Evolutionary conservation across 2,888 invertebrate genomes (phyloP), one percentile per base, ranked within the genome.

Genomic region (Yponomeuta sedellus): DNA sequence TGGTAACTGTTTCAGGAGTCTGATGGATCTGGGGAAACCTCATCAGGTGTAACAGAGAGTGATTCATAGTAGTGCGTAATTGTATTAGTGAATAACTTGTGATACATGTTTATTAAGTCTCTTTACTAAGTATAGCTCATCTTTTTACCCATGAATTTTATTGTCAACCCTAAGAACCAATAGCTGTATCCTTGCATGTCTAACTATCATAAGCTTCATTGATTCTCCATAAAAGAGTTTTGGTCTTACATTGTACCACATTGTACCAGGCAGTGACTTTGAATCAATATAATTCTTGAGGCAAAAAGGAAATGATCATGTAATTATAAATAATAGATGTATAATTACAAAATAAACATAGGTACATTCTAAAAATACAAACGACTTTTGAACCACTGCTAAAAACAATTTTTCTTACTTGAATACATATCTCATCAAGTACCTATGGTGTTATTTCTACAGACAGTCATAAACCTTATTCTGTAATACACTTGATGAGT

Each of bases 21-120:
- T 1, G 88, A 86, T 64, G 83, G 79, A 65, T 79, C 85, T 56
- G 86, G 80, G 58, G 88, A 85, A 52, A 76, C 80, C 59, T 82
- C 81, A 12, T 77, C 85, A 8, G 88, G 87, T 69, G 88, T 86
- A 66, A 82, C 85, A 1, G 90, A 89, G 73, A 89, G 89, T 5
- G 86, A 84, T 70, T 88, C 76, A 74, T 64, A 22, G 22, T 16
- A 65, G n/a, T 56, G 16, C 2, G 4, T 12, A 57, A 57, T n/a
- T 57, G 19, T 19, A 20, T 57, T 6, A 20, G 56, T 57, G 57
- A 12, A 61, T 6, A 28, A 12, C 28, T 11, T 28, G 39, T n/a
- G 2, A 5, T 11, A 52, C 44, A 62, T 62, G 34, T 10, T 62
- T 62, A 34, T 12, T 19, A 62, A 39, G n/a, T 62, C 16, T 12